Base-by-base conservation (phyloP, 1,140 invertebrate genomes). In the Octopus sinensis region DNA sequence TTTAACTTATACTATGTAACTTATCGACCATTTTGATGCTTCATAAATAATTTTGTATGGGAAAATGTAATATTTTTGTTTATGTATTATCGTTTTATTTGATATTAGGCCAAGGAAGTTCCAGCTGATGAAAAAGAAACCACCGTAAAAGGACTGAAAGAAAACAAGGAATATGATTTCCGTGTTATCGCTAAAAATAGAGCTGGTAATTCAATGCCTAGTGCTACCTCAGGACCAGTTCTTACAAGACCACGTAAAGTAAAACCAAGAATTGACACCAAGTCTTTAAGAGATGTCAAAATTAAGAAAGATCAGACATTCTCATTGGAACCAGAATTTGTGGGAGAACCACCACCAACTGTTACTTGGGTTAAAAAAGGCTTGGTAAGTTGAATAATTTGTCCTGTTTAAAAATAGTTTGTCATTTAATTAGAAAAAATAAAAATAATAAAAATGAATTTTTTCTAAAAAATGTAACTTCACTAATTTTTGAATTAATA, bases 281-380 rank as follows among this genome's bases (percentile, higher is more conserved):
- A 95, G 85, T 94, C 98, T 90, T 96, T 88, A 6, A 83, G 86
- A 73, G 84, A 85, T 86, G 96, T 98, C 93, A 95, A 96, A 52
- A 96, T 98, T 4, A 97, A 98, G 88, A 97, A 96, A 81, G 97
- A 97, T 43, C 96, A 98, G 92, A 94, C 95, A 87, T 96, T 98
- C 88, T 96, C 94, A 76, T 96, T 99, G 80, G 96, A 96, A 10
- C 96, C 98, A 17, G 96, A 96, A 7, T 99, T 95, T 88, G 93
- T 93, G 86, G 97, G 96, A 43, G 96, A 95, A 89, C 98, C 98
- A 4, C 93, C 93, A 85, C 97, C 98, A 7, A 85, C 86, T n/a
- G 87, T 87, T n/a, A 83, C 77, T 62, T 91, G 90, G 90, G 84
- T 78, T 2, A 84, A 85, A 4, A 89, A 88, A 78, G 87, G 86